Evolutionary conservation across 2,113 vertebrate species (phyloP), one percentile per base, ranked within the genome.

Genomic region (Pterocles gutturalis): DNA sequence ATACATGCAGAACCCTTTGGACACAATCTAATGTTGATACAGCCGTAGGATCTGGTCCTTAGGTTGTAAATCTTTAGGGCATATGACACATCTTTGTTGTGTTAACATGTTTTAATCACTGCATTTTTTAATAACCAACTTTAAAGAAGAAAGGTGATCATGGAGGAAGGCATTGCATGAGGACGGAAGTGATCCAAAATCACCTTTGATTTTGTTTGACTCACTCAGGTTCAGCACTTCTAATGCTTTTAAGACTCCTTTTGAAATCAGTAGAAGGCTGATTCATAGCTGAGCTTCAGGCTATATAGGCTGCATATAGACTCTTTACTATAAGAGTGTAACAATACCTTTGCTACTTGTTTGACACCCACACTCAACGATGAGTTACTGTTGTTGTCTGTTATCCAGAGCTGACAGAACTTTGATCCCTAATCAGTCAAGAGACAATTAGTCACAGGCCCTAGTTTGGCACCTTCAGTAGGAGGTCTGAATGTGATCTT

Each of bases 261-360:
- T 84, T 80, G 78, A 93, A 85, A 75, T 81, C 43, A 49, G 36
- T 29, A 34, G 45, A 21, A 90, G 26, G 10, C 38, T 53, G 34
- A 82, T 76, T 85, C 34, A 36, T 43, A 80, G 33, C 26, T 75
- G 29, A 72, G 29, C 65, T 91, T 85, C 73, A 54, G 80, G 61
- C 43, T 67, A 17, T 49, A 28, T 2, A 60, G 17, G 9, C 61
- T 66, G 16, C 26, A 26, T 67, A 38, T 28, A 53, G 69, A 51
- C 36, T 75, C 92, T 60, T 22, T 75, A 8, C 58, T 70, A 7
- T 49, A 57, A 33, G 28, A 46, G 4, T 34, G 18, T 28, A 49
- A 49, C 12, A 49, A 18, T 0, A 0, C 7, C 45, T 43, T 48
- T 2, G 0, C 10, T 81, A 26, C 55, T 75, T 71, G 31, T 58